Percentiles rank a stretch among this genome's conserved stretches.
Conservation (phyloP, 2,113 vertebrate genomes). For the Caranx ignobilis region DNA sequence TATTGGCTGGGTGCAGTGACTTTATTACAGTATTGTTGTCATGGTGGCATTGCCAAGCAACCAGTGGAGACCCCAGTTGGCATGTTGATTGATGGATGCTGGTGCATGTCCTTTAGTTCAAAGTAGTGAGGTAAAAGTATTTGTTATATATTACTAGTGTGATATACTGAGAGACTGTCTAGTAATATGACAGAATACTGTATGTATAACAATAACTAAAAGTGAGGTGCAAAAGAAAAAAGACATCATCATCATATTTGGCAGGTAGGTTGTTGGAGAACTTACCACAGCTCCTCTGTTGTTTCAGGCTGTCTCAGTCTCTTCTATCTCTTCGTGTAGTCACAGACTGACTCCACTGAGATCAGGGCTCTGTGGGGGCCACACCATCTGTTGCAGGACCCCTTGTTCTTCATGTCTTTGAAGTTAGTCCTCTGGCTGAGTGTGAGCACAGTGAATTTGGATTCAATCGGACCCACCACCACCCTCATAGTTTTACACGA, state of each 20-base stretch:
- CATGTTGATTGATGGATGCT: background rate
- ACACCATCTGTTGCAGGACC: background rate
- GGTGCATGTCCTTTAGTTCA: too few species aligned
- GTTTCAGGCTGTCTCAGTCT: background rate
- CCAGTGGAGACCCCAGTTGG: too few species aligned
- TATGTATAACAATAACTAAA: background rate
- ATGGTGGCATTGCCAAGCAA: too few species aligned
- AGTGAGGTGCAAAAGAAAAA: background rate
- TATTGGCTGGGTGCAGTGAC: too few species aligned
- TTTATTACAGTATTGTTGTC: too few species aligned
- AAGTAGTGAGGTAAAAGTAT: background rate
- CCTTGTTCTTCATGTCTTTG: background rate
- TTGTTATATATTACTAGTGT: background rate
- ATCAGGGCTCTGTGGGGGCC: background rate
- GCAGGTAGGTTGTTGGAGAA: background rate
- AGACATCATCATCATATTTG: background rate
- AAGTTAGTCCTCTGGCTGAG: background rate
- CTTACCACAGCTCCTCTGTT: background rate
- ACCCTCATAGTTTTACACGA: background rate
- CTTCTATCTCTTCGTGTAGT: background rate
- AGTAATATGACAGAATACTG: background rate
- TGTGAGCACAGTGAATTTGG: background rate
- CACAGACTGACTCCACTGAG: background rate
- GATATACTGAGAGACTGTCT: background rate
- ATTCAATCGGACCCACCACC: background rate